phyloP scores from a whole-genome alignment of 2,888 invertebrate species.

The Harpalus rubripes region DNA sequence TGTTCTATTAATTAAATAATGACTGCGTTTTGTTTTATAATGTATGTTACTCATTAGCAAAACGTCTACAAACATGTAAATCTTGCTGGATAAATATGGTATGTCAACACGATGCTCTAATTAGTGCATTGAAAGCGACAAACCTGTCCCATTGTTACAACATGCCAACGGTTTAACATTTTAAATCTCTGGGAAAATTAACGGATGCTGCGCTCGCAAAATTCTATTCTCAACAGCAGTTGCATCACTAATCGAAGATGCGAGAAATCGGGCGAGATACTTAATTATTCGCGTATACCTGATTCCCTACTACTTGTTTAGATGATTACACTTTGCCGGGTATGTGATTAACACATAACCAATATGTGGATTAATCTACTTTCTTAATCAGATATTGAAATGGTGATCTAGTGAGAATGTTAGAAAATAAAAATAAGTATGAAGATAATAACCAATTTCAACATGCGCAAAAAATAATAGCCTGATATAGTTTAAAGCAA shows the following conservation, averaged over 20 bases:
- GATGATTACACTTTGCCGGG: not conserved
- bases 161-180: conserved; percentile 19
- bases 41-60: conserved; percentile 24
- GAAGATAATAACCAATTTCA: not conserved
- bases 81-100: conserved; percentile 8
- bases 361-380: not conserved
- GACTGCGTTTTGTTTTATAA: conserved; percentile 26
- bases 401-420: too few relatives aligned
- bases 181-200: conserved; percentile 51
- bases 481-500: not conserved
- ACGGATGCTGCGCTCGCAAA: conserved; percentile 42
- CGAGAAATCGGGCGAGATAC: conserved; percentile 32
- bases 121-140: conserved; percentile 37
- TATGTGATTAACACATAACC: not conserved
- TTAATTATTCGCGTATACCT: conserved; percentile 26
- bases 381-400: not conserved
- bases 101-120: conserved; percentile 43
- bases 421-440: not conserved
- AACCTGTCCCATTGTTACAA: conserved; percentile 48
- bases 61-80: conserved; percentile 6
- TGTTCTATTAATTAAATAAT: conserved; percentile 27
- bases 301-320: not conserved
- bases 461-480: not conserved
- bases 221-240: conserved; percentile 40
- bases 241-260: conserved; percentile 29